Evolutionary conservation across 2,113 vertebrate genomes (phyloP).

Genomic region (Pipra filicauda): DNA sequence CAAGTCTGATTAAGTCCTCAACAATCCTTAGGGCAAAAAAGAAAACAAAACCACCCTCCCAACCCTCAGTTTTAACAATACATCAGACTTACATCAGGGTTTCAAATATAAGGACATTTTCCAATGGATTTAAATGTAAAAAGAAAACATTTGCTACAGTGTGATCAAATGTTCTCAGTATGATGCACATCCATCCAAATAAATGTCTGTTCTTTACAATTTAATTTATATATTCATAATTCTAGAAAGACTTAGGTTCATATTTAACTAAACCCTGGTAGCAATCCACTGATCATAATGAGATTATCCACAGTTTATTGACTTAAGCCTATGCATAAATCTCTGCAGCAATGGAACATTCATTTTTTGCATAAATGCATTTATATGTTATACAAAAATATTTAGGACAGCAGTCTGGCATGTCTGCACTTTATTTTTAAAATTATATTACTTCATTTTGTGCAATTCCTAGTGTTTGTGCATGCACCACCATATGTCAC

Average conservation of each 20-base stretch:
- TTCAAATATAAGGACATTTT: neutral
- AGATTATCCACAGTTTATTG: neutral
- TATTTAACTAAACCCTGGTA: constrained; percentile 16
- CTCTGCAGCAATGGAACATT: neutral
- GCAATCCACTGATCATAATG: neutral
- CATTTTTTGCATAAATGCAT: neutral
- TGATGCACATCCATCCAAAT: neutral
- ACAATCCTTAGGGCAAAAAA: neutral
- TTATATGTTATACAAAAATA: neutral
- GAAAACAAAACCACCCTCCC: neutral
- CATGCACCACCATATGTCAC: neutral
- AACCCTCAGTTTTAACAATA: neutral
- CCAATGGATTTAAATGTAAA: neutral
- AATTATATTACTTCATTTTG: neutral
- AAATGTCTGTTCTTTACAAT: neutral
- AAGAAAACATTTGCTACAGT: neutral
- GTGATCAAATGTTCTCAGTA: neutral
- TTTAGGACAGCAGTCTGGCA: neutral
- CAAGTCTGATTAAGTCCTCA: neutral
- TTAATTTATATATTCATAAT: constrained; percentile 1
- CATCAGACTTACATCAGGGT: neutral
- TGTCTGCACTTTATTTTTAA: neutral
- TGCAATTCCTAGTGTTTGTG: neutral
- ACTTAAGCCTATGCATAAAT: neutral
- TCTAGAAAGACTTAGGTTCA: neutral